Evolutionary conservation across 1,140 invertebrate species (phyloP).

Genomic region (Macrosteles quadrilineatus): DNA sequence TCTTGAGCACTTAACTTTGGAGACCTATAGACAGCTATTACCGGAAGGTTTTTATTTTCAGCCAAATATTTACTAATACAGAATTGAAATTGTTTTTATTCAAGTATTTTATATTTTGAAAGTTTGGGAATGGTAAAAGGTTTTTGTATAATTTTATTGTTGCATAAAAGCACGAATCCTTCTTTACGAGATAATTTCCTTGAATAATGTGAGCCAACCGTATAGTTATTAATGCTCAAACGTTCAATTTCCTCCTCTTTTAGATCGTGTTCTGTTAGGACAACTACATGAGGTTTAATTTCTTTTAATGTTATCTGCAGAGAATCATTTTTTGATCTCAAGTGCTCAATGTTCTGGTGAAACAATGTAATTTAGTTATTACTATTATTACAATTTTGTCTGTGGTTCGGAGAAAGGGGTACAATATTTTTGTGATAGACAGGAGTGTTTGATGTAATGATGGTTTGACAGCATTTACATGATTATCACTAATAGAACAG

Average conservation of each 20-base stretch:
- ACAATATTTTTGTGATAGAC: neutral
- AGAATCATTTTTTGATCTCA: neutral
- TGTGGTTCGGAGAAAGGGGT: neutral
- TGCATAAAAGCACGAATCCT: too few species aligned
- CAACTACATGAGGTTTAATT: neutral
- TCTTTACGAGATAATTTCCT: too few species aligned
- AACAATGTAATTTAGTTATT: neutral
- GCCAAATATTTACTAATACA: neutral
- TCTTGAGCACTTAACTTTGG: neutral
- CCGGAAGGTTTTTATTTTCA: neutral
- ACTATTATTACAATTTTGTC: neutral
- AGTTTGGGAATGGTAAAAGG: neutral
- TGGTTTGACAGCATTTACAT: neutral
- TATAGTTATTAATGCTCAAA: too few species aligned
- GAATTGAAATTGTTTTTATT: neutral
- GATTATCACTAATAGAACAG: neutral
- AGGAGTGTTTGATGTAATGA: neutral
- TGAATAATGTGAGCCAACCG: neutral
- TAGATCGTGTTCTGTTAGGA: too few species aligned
- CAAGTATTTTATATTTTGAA: neutral
- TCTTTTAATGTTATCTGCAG: neutral
- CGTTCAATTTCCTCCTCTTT: too few species aligned
- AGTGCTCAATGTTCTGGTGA: too few species aligned
- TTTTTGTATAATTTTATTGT: neutral
- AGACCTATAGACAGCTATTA: neutral